Evolutionary conservation across 2,113 vertebrate genomes (phyloP).

Genomic region (Phalacrocorax aristotelis): DNA sequence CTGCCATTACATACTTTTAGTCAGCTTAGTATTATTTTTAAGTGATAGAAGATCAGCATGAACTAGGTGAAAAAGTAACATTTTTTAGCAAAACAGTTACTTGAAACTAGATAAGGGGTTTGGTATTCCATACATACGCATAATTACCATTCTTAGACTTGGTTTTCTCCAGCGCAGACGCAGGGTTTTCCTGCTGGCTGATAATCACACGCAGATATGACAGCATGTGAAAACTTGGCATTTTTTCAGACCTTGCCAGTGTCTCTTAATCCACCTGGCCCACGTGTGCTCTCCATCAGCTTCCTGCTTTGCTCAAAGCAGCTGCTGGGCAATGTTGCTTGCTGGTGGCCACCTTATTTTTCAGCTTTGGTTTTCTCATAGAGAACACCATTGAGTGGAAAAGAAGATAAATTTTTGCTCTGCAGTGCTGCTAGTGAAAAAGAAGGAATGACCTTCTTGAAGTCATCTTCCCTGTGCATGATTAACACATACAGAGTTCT

Average conservation of each 20-base stretch:
- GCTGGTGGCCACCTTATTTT: background rate
- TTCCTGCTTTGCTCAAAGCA: background rate
- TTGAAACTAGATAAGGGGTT: background rate
- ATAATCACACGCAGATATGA: background rate
- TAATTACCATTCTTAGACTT: background rate
- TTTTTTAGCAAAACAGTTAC: background rate
- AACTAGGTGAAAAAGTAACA: background rate
- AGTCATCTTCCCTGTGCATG: background rate
- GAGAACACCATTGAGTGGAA: background rate
- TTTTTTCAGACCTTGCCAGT: background rate
- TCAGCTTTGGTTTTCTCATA: background rate
- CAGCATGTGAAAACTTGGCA: background rate
- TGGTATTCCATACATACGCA: background rate
- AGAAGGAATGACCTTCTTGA: background rate
- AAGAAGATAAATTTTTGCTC: background rate
- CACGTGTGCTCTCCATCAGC: background rate
- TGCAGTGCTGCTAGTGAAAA: background rate
- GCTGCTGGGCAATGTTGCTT: background rate
- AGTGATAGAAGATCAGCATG: background rate
- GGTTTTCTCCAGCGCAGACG: background rate
- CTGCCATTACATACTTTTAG: background rate
- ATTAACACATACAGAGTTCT: rapidly evolving
- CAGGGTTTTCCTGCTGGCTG: background rate
- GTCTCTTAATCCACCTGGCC: background rate
- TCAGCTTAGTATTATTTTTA: background rate